phyloP scores from a whole-genome alignment of 2,888 invertebrate species.

The Bursaphelenchus okinawaensis region DNA sequence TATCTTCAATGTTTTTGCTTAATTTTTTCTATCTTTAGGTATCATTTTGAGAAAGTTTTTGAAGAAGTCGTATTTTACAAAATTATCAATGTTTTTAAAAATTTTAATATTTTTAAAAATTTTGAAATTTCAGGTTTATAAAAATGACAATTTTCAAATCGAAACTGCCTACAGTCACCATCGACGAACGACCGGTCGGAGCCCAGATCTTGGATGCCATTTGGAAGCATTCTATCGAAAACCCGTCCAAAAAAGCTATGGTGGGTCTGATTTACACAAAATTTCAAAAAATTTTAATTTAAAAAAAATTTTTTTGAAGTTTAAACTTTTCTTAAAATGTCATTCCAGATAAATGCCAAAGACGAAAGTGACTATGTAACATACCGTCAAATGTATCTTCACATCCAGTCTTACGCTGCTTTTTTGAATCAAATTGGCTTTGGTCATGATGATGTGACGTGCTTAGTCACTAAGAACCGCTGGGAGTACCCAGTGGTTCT shows the following conservation, averaged over 20 bases:
- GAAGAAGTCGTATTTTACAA: too few species aligned
- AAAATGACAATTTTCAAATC: neutral
- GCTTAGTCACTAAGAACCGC: conserved; percentile 28
- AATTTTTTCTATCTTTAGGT: too few species aligned
- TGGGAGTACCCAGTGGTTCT: conserved; percentile 26
- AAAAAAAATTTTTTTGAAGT: too few species aligned
- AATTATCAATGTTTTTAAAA: neutral
- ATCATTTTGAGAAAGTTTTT: too few species aligned
- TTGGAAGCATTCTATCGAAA: conserved; percentile 17
- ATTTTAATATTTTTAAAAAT: neutral
- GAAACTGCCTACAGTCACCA: neutral
- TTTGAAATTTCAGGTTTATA: too few species aligned
- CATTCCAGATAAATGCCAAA: conserved; percentile 12
- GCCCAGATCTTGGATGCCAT: conserved; percentile 6
- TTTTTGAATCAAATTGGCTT: conserved; percentile 4
- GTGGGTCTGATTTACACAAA: too few species aligned
- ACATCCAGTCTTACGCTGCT: conserved; percentile 10
- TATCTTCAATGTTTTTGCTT: too few species aligned
- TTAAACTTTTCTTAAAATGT: neutral
- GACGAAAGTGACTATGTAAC: conserved; percentile 10
- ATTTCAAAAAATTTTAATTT: too few species aligned
- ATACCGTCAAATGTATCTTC: conserved; percentile 16
- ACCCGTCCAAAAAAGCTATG: conserved; percentile 15
- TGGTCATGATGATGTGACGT: conserved; percentile 26
- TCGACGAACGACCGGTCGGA: conserved; percentile 10